Evolutionary conservation across 2,888 invertebrate species (phyloP), one percentile per base, ranked within the genome.

Genomic region (Ophioninae sp.): DNA sequence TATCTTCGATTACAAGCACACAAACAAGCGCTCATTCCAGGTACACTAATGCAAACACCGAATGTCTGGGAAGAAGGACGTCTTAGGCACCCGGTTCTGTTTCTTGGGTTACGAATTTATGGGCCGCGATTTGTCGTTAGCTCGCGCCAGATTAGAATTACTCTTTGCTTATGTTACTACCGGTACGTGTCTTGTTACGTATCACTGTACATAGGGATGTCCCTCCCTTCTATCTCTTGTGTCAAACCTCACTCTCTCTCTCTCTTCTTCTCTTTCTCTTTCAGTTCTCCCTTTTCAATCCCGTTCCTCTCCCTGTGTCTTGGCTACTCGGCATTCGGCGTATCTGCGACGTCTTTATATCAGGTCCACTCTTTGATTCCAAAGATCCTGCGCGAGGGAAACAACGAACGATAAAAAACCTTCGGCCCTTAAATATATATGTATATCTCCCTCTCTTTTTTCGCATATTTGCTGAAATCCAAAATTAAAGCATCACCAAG

Each of bases 111-210:
- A 88, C 86, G 88, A 85, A 93, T 93, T 92, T 92, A 92, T 92
- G 90, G 92, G 88, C 87, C 89, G 89, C 92, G 91, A 93, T 93
- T 93, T 92, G 92, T 93, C 90, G 91, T 89, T 90, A 90, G 90
- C 89, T 72, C 74, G 79, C 79, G 82, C 89, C 90, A 92, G 92
- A 93, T 92, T 92, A 92, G 92, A 92, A 93, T 93, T 92, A 93
- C 92, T 79, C 79, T 92, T 92, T 92, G 91, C 91, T 87, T 87
- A 78, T 78, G 77, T 77, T 80, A 74, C 73, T 74, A 69, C 83
- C 30, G 39, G 59, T 30, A 61, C 72, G 50, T 13, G 13, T n/a
- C 41, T 64, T 39, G 59, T 20, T 7, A 23, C 39, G 44, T 79
- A 72, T 72, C 59, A 67, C 65, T 72, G 65, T 79, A 72, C 41